Evolutionary conservation across 2,113 vertebrate genomes (phyloP), one percentile per base, ranked within the genome.

Genomic region (Anguilla japonica): DNA sequence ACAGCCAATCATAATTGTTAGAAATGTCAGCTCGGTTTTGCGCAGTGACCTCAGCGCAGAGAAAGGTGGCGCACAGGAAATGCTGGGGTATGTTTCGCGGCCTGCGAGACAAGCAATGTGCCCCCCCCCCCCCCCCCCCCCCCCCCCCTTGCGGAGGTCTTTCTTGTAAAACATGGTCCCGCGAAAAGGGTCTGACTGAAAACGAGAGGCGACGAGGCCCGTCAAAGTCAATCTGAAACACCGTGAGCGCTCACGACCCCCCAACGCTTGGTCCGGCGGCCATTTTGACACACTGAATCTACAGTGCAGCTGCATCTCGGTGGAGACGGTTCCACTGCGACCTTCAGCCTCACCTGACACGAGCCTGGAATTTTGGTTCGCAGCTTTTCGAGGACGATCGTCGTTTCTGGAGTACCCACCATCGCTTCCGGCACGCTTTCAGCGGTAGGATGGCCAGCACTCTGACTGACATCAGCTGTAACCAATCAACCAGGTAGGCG

Each of bases 1-100:
- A 80, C 16, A 1, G n/a, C 43, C 39, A 57, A 50, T n/a, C 57
- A 63, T 46, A 29, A 75, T 78, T 84, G 60, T 78, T 84, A 75
- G 83, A 84, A 84, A 84, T 67, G 57, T 43, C 67, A 50, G 41
- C 67, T 20, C 16, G 20, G 80, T 43, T 41, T 60, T 60, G 14
- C 56, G 0, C 3, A 18, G 15, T 82, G 6, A 82, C 81, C 41
- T 43, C 67, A 40, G 83, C 5, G 29, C 4, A 26, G 11, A 26
- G 57, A n/a, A 71, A 53, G 43, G 2, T 16, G 13, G 14, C 0
- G 53, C 22, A 43, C 60, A 22, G 29, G 7, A 53, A 85, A 40
- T 8, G 71, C 18, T 56, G 75, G 18, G 75, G 26, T 57, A 16
- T 60, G 81, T 81, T 39, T 86, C 81, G 80, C 39, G 41, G 22